These are phyloP conservation scores for Tiaroga cobitis DNA, from an alignment of 2,797 vertebrate genomes.

Conservation along the genomic window DNA sequence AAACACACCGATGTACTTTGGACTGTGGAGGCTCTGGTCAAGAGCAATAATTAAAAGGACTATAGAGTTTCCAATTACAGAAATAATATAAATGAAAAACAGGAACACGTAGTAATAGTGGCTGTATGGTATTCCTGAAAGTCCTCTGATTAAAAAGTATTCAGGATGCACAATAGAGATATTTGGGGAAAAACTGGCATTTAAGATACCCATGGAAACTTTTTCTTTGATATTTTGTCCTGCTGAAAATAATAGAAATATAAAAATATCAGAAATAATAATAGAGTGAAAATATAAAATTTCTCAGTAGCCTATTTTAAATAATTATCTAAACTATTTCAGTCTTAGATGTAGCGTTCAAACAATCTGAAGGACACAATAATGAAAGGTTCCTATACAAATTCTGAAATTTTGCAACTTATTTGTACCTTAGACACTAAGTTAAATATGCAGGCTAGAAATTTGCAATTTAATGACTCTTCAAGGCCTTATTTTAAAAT, in stretches of 20 bases:
- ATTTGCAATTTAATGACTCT: background rate
- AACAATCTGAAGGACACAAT: background rate
- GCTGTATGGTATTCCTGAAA: background rate
- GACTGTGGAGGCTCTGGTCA: conserved; percentile 31
- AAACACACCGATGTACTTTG: conserved; percentile 60
- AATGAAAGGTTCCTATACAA: background rate
- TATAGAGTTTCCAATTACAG: background rate
- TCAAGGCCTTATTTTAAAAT: background rate
- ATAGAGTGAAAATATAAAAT: background rate
- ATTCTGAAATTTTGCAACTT: background rate
- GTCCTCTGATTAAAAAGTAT: conserved; percentile 1
- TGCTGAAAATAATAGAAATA: background rate
- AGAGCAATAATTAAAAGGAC: background rate
- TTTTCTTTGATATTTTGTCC: background rate
- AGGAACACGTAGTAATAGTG: background rate
- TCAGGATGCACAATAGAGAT: background rate
- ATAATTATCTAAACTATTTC: background rate
- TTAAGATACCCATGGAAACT: background rate
- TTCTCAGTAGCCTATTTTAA: background rate
- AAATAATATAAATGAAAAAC: background rate
- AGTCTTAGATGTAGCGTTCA: background rate
- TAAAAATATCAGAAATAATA: background rate
- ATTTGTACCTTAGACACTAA: background rate
- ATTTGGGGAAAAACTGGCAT: background rate
- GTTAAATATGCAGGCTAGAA: background rate